Evolutionary conservation across 2,888 invertebrate species (phyloP).

Genomic region (Pandemis corylana): DNA sequence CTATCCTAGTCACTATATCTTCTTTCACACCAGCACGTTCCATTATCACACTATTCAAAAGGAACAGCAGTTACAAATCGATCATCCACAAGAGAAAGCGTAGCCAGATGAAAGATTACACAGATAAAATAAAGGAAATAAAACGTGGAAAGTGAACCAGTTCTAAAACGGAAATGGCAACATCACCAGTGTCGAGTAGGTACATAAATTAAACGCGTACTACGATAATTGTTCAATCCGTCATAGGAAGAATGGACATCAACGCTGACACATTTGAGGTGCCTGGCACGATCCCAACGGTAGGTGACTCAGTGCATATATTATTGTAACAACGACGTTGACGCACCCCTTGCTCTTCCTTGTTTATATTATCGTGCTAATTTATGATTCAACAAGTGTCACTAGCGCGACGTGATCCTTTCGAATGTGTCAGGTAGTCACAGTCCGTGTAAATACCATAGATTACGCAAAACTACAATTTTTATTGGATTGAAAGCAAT

Average conservation of each 20-base stretch:
- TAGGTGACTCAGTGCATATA: slow-evolving; percentile 46
- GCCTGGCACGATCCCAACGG: slow-evolving; percentile 27
- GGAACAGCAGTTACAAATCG: not conserved
- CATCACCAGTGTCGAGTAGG: not conserved
- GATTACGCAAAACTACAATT: too few relatives aligned
- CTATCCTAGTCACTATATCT: too few relatives aligned
- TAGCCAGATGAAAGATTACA: not conserved
- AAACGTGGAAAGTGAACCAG: not conserved
- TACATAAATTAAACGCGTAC: slow-evolving; percentile 9
- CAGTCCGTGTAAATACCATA: not conserved
- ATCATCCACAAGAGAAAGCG: not conserved
- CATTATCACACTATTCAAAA: not conserved
- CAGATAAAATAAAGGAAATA: slow-evolving; percentile 6
- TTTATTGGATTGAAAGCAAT: too few relatives aligned
- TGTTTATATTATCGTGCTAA: slow-evolving; percentile 59
- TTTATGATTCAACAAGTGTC: slow-evolving; percentile 64
- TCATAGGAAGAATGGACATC: slow-evolving; percentile 11
- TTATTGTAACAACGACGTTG: slow-evolving; percentile 55
- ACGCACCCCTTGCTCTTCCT: slow-evolving; percentile 62
- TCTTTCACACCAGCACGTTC: too few relatives aligned
- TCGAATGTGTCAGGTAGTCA: slow-evolving; percentile 18
- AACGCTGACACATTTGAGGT: slow-evolving; percentile 9
- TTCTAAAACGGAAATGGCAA: slow-evolving; percentile 12
- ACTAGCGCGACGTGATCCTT: slow-evolving; percentile 33
- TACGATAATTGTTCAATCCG: slow-evolving; percentile 9